Percentiles rank a stretch among this genome's conserved stretches.
phyloP scores from a whole-genome alignment of 2,888 invertebrate genomes.

The Drosophila cracens region DNA sequence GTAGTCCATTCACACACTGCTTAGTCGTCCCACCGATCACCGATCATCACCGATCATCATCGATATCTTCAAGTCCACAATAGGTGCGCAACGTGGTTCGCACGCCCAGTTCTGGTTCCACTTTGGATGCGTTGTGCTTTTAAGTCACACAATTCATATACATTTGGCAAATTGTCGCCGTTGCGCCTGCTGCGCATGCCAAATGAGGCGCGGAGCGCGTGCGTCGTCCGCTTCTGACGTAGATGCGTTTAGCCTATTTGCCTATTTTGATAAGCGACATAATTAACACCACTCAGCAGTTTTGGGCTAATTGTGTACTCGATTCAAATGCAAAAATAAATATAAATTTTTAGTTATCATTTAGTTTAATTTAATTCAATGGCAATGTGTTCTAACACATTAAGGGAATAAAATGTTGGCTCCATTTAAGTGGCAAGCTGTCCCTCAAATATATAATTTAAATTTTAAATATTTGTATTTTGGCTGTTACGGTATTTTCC shows the following conservation, averaged over 20 bases:
- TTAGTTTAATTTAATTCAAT: background rate
- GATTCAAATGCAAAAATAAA: background rate
- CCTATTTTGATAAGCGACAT: conserved; percentile 25
- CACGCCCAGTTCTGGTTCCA: conserved; percentile 51
- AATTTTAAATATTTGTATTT: background rate
- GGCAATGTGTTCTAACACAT: too few relatives aligned
- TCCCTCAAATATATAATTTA: background rate
- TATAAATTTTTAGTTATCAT: rapidly evolving
- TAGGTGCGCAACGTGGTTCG: conserved; percentile 53
- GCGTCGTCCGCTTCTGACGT: conserved; percentile 54
- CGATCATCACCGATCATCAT: conserved; percentile 10
- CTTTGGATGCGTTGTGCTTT: conserved; percentile 13
- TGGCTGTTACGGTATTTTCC: background rate
- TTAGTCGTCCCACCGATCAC: conserved; percentile 1
- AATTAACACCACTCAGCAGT: conserved; percentile 44
- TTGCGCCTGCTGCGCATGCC: conserved; percentile 47
- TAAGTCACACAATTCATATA: conserved; percentile 51
- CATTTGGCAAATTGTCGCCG: conserved; percentile 34
- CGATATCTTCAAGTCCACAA: conserved; percentile 43
- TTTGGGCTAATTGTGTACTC: background rate
- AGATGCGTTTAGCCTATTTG: conserved; percentile 44
- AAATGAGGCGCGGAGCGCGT: conserved; percentile 63
- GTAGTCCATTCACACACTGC: conserved; percentile 42
- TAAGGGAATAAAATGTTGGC: background rate
- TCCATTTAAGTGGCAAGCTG: rapidly evolving